These are phyloP conservation scores for Austrofundulus limnaeus DNA, from an alignment of 2,113 vertebrate species.

Conservation along the genomic window DNA sequence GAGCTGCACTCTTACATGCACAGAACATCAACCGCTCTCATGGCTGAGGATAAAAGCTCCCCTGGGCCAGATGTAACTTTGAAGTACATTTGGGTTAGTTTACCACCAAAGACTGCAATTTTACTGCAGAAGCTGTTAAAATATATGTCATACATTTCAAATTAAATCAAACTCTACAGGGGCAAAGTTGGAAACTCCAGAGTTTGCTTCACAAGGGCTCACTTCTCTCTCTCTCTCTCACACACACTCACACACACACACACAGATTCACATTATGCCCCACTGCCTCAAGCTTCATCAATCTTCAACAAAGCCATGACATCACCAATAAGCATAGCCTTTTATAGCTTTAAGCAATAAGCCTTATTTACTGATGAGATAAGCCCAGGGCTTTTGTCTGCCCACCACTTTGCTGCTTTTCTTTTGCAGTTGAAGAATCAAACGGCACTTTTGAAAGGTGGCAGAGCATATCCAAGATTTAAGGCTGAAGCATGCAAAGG, in stretches of 20 bases:
- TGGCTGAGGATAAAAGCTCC: slow-evolving; percentile 71
- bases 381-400: slow-evolving; percentile 83
- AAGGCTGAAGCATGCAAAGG: slow-evolving; percentile 81
- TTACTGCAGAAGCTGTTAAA: slow-evolving; percentile 62
- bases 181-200: slow-evolving; percentile 61
- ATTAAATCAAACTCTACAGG: slow-evolving; percentile 67
- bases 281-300: slow-evolving; percentile 76
- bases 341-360: slow-evolving; percentile 83
- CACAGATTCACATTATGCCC: slow-evolving; percentile 52
- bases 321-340: slow-evolving; percentile 85
- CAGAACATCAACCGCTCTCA: slow-evolving; percentile 74
- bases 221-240: too few relatives aligned
- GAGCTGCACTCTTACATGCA: slow-evolving; percentile 77
- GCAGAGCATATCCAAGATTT: slow-evolving; percentile 87
- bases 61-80: slow-evolving; percentile 75
- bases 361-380: slow-evolving; percentile 90
- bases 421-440: slow-evolving; percentile 74
- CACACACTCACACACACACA: slow-evolving; percentile 37
- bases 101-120: slow-evolving; percentile 72
- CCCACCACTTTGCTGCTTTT: slow-evolving; percentile 82
- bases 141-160: slow-evolving; percentile 77
- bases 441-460: slow-evolving; percentile 87
- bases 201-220: slow-evolving; percentile 47
- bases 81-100: slow-evolving; percentile 75
- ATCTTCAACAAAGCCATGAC: slow-evolving; percentile 83